phyloP scores from a whole-genome alignment of 1,140 invertebrate genomes.

The Drosophila fuyamai region DNA sequence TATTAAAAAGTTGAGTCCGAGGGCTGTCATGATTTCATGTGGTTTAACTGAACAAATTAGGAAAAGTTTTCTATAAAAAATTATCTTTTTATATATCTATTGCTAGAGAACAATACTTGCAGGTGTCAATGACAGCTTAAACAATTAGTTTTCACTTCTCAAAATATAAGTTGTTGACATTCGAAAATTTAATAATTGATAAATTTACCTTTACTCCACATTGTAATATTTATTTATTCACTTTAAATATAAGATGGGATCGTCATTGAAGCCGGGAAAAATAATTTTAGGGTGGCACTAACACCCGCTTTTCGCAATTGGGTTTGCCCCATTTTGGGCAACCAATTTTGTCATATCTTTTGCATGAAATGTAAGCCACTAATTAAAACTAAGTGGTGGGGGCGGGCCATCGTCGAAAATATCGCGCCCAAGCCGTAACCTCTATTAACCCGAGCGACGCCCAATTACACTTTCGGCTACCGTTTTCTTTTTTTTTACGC shows the following conservation, averaged over 20 bases:
- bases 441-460: conserved; percentile 76
- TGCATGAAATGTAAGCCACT: conserved; percentile 68
- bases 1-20: neutral
- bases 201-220: too few relatives aligned
- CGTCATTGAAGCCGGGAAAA: neutral
- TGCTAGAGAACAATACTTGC: too few relatives aligned
- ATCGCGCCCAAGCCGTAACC: conserved; percentile 57
- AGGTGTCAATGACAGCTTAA: too few relatives aligned
- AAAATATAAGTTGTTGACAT: too few relatives aligned
- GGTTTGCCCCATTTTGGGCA: conserved; percentile 35
- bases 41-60: too few relatives aligned
- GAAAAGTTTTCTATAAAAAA: neutral
- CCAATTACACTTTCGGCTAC: conserved; percentile 76
- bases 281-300: conserved; percentile 13
- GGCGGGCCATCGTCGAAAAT: conserved; percentile 59
- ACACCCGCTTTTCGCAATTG: conserved; percentile 5
- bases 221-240: too few relatives aligned
- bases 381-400: conserved; percentile 79
- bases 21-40: neutral
- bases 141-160: too few relatives aligned
- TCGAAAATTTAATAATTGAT: too few relatives aligned
- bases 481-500: conserved; percentile 62
- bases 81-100: too few relatives aligned
- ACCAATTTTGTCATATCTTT: conserved; percentile 50
- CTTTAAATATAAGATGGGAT: neutral